A percentile compares a stretch with the other conserved stretches of the same genome.
Evolutionary conservation across 2,888 invertebrate genomes (phyloP).

Genomic region (Tiliacea aurago): DNA sequence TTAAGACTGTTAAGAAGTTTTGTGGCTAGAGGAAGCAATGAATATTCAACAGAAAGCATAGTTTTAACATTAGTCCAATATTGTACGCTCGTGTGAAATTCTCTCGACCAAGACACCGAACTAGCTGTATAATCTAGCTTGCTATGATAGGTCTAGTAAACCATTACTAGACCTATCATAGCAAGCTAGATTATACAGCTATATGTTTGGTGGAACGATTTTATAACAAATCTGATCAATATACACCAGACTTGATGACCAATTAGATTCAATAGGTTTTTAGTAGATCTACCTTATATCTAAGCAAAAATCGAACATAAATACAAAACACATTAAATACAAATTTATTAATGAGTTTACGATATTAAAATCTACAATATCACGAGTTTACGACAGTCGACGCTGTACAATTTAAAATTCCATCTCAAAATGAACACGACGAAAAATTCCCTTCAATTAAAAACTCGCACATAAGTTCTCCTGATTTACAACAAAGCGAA

Average conservation of each 20-base stretch:
- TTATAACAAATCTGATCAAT: not conserved
- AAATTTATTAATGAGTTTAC: not conserved
- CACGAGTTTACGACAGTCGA: not conserved
- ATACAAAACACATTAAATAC: not conserved
- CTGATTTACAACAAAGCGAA: slow-evolving; percentile 37
- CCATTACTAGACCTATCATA: too few species aligned
- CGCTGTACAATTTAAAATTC: not conserved
- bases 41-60: not conserved
- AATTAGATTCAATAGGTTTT: not conserved
- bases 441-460: slow-evolving; percentile 9
- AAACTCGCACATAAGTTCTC: slow-evolving; percentile 14
- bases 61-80: not conserved
- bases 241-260: too few species aligned
- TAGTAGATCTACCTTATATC: not conserved
- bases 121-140: too few species aligned
- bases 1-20: slow-evolving; percentile 12
- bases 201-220: too few species aligned
- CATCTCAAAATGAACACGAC: not conserved
- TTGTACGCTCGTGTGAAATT: not conserved
- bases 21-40: not conserved
- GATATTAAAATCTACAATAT: not conserved
- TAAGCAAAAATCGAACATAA: not conserved
- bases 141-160: not conserved
- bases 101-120: not conserved
- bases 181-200: too few species aligned